phyloP scores from a whole-genome alignment of 2,113 vertebrate species.

The Grammomys surdaster region DNA sequence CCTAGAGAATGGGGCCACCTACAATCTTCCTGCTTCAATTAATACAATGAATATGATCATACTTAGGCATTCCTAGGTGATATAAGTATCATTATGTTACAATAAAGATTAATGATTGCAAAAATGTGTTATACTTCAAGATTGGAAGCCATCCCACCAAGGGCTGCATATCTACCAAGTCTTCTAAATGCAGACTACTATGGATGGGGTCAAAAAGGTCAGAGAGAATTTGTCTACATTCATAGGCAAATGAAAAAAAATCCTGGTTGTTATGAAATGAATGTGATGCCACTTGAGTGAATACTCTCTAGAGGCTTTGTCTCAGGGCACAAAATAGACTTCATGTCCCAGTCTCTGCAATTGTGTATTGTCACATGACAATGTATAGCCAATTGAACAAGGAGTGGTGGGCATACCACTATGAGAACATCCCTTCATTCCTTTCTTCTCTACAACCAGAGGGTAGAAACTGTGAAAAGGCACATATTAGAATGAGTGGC shows the following conservation, averaged over 20 bases:
- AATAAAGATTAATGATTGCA: not conserved
- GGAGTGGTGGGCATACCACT: not conserved
- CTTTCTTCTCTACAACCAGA: not conserved
- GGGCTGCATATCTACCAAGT: not conserved
- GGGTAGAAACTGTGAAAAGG: not conserved
- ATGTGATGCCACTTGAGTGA: not conserved
- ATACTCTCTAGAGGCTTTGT: not conserved
- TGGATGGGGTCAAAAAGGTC: not conserved
- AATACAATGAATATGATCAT: not conserved
- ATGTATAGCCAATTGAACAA: not conserved
- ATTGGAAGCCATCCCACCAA: too few species aligned
- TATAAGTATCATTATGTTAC: not conserved
- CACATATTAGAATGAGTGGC: too few species aligned
- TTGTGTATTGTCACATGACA: not conserved
- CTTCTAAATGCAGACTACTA: not conserved
- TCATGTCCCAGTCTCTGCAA: not conserved
- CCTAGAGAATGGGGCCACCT: not conserved
- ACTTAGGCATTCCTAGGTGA: not conserved
- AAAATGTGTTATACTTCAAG: not conserved
- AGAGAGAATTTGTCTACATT: not conserved
- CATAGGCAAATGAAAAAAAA: not conserved
- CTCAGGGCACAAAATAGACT: not conserved
- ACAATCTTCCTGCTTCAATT: not conserved
- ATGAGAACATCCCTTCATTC: not conserved
- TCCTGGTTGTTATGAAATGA: not conserved